phyloP scores from a whole-genome alignment of 2,888 invertebrate species.

The Molorchus minor region DNA sequence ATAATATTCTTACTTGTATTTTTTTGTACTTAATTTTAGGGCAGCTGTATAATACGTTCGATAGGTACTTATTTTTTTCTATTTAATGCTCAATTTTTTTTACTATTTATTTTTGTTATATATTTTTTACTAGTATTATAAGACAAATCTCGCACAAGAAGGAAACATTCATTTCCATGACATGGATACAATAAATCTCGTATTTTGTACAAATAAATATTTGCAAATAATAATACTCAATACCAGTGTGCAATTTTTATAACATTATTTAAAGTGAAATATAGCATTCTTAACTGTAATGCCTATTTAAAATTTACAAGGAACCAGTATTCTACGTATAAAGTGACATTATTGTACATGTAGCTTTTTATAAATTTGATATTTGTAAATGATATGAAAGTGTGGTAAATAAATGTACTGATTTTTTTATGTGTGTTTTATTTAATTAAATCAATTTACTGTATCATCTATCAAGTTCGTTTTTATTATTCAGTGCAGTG shows the following conservation, averaged over 20 bases:
- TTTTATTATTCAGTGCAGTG: no score
- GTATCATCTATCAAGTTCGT: no score
- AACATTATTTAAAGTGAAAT: background rate
- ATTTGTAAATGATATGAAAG: conserved; percentile 39
- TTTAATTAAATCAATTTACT: no score
- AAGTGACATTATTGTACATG: conserved; percentile 39
- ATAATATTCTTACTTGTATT: conserved; percentile 23
- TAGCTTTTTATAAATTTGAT: conserved; percentile 45
- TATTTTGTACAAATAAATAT: conserved; percentile 6
- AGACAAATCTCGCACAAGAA: background rate
- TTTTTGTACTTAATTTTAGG: conserved; percentile 24
- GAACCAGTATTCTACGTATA: conserved; percentile 42
- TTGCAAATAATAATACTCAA: conserved; percentile 14
- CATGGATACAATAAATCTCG: background rate
- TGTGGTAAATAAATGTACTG: conserved; percentile 47
- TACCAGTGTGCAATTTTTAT: conserved; percentile 25
- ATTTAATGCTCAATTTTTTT: conserved; percentile 38
- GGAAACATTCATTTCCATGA: background rate
- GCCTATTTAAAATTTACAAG: conserved; percentile 4
- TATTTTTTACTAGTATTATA: no score
- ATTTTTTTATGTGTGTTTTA: conserved; percentile 35
- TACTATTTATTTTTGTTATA: conserved; percentile 16
- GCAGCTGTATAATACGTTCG: conserved; percentile 12
- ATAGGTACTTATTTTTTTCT: no score
- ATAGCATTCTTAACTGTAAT: background rate